These are phyloP conservation scores for Xenopus laevis DNA, from an alignment of 2,113 vertebrate species.

Conservation along the genomic window DNA sequence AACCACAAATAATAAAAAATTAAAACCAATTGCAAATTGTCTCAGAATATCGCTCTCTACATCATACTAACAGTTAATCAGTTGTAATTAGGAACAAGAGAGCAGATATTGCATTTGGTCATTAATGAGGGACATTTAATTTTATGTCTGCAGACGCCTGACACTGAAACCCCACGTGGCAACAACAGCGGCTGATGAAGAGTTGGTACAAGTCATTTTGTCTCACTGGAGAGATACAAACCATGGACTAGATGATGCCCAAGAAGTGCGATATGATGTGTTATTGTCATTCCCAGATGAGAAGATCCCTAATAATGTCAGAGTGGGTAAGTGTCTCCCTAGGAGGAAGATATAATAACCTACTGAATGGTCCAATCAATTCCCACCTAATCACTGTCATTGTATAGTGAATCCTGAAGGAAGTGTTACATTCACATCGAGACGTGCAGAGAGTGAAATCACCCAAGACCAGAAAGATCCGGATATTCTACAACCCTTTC, in stretches of 20 bases:
- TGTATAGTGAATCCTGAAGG: slow-evolving; percentile 50
- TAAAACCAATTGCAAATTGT: too few species aligned
- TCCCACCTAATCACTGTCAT: too few species aligned
- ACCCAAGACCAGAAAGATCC: slow-evolving; percentile 60
- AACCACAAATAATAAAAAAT: too few species aligned
- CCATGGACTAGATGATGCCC: slow-evolving; percentile 69
- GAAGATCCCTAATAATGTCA: slow-evolving; percentile 68
- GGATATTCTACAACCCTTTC: slow-evolving; percentile 73
- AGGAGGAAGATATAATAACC: too few species aligned
- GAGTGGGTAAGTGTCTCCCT: slow-evolving; percentile 62
- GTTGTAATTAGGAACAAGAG: too few species aligned
- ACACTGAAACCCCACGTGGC: slow-evolving; percentile 77
- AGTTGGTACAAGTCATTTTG: slow-evolving; percentile 70
- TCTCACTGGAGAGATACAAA: slow-evolving; percentile 67
- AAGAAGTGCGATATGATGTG: slow-evolving; percentile 66
- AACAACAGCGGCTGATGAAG: slow-evolving; percentile 67
- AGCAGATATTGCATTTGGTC: too few species aligned
- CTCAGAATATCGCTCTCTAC: too few species aligned
- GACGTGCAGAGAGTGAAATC: slow-evolving; percentile 64
- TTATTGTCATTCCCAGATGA: slow-evolving; percentile 76
- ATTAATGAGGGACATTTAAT: not conserved
- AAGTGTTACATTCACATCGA: slow-evolving; percentile 45
- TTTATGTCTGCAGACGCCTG: slow-evolving; percentile 55
- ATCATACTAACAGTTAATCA: too few species aligned
- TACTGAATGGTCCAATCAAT: too few species aligned